Base-by-base conservation (phyloP, 2,113 vertebrate genomes). In the Hippocampus mohnikei region DNA sequence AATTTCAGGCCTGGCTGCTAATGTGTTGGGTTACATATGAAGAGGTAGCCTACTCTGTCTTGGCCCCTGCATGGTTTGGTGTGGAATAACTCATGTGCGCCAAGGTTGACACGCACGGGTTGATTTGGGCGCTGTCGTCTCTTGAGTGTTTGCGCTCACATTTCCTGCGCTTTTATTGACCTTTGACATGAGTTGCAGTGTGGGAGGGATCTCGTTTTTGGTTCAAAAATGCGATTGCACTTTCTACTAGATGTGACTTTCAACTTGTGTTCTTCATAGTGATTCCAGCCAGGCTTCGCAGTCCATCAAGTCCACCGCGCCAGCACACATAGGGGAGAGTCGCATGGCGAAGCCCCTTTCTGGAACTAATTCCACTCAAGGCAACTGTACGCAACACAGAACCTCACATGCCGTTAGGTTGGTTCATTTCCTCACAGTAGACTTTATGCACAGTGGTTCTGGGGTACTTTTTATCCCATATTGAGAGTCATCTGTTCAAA, bases 221-320 rank as follows among this genome's bases (percentile, higher is more conserved):
- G 50, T 67, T 18, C 3, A 75, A 52, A 71, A 20, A 13, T 67
- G 25, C 18, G 6, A 50, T 50, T 50, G n/a, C n/a, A 23, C 21
- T 13, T 25, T 5, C n/a, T 58, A 12, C 5, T 46, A 1, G 12
- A 25, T 50, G 4, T 9, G 4, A 59, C 46, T 37, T 52, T 71
- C 8, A 71, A 61, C 5, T 68, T 67, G 29, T 75, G 48, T 68
- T 27, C 58, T 40, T 65, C 9, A 25, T 67, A 98, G 96, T 68
- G 90, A 85, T 76, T 93, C 93, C n/a, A 90, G 96, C 73, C 86
- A 70, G 6, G 88, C 84, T 0, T 91, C 96, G 70, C 93, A 91
- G 82, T 82, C 85, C 0, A n/a, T n/a, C 25, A 95, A 98, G 80
- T 92, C 96, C 48, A 88, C 73, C 61, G 78, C 13, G 69, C 92